A percentile compares a stretch with the other conserved stretches of the same genome.
These are phyloP conservation scores for Solenopsis invicta DNA, from an alignment of 1,140 invertebrate genomes.

Conservation along the genomic window DNA sequence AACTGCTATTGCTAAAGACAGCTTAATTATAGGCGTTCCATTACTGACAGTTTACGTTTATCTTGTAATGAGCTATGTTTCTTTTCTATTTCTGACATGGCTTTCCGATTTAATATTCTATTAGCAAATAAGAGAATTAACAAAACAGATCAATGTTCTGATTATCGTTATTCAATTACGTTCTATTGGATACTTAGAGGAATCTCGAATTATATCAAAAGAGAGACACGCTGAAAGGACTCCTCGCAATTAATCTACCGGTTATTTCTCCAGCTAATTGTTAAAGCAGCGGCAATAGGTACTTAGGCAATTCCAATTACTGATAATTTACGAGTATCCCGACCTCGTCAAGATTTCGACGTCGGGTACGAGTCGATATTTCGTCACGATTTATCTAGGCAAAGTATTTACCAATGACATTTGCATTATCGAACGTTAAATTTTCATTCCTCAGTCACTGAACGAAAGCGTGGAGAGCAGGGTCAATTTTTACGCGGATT, in stretches of 20 bases:
- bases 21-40: neutral
- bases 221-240: neutral
- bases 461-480: neutral
- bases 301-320: slow-evolving; percentile 38
- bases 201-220: slow-evolving; percentile 15
- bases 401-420: slow-evolving; percentile 25
- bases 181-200: neutral
- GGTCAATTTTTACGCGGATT: slow-evolving; percentile 30
- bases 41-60: neutral
- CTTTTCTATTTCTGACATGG: neutral
- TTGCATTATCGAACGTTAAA: slow-evolving; percentile 37
- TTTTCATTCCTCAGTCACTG: neutral
- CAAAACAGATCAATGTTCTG: neutral
- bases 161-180: neutral
- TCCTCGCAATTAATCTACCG: slow-evolving; percentile 3
- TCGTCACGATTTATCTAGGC: neutral
- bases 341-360: slow-evolving; percentile 24
- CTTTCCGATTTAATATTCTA: neutral
- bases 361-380: neutral
- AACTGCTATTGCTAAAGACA: neutral
- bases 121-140: neutral
- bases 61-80: neutral
- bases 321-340: slow-evolving; percentile 3
- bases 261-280: neutral
- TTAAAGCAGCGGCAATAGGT: slow-evolving; percentile 9